A percentile compares a stretch with the other conserved stretches of the same genome.
Evolutionary conservation across 2,888 invertebrate species (phyloP).

Genomic region (Orthosia cruda): DNA sequence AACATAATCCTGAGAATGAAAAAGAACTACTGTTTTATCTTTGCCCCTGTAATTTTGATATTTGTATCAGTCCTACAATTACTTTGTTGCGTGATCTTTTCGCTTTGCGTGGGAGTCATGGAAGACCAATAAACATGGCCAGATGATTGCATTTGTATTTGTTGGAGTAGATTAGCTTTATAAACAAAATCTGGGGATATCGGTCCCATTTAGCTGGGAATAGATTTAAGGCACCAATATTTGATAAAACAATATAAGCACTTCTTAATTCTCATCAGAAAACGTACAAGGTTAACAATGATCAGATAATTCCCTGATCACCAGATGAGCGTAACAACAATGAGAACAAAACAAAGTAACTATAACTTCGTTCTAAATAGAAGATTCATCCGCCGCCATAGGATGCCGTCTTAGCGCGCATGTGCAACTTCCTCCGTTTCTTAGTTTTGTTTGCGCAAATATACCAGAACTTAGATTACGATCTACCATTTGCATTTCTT

Average conservation of each 20-base stretch:
- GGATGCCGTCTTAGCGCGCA: slow-evolving; percentile 62
- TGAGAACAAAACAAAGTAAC: slow-evolving; percentile 48
- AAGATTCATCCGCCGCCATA: slow-evolving; percentile 60
- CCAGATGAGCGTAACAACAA: slow-evolving; percentile 48
- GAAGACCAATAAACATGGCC: neutral
- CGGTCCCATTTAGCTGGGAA: too few relatives aligned
- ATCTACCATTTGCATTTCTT: slow-evolving; percentile 67
- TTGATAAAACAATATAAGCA: neutral
- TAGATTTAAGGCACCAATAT: neutral
- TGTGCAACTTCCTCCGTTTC: slow-evolving; percentile 78
- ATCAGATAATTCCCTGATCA: slow-evolving; percentile 23
- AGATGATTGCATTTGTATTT: neutral
- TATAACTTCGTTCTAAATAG: slow-evolving; percentile 53
- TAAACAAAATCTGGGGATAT: too few relatives aligned
- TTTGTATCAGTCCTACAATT: slow-evolving; percentile 9
- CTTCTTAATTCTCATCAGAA: neutral
- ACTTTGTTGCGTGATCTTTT: neutral
- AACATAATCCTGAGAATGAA: slow-evolving; percentile 44
- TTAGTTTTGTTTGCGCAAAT: slow-evolving; percentile 76
- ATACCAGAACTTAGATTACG: slow-evolving; percentile 74
- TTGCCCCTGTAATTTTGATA: slow-evolving; percentile 5
- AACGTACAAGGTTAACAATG: neutral
- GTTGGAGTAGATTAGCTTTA: neutral
- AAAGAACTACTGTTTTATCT: slow-evolving; percentile 11
- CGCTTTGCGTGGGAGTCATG: neutral